These are phyloP conservation scores for Agrochola lota DNA, from an alignment of 2,888 invertebrate species.

Conservation along the genomic window DNA sequence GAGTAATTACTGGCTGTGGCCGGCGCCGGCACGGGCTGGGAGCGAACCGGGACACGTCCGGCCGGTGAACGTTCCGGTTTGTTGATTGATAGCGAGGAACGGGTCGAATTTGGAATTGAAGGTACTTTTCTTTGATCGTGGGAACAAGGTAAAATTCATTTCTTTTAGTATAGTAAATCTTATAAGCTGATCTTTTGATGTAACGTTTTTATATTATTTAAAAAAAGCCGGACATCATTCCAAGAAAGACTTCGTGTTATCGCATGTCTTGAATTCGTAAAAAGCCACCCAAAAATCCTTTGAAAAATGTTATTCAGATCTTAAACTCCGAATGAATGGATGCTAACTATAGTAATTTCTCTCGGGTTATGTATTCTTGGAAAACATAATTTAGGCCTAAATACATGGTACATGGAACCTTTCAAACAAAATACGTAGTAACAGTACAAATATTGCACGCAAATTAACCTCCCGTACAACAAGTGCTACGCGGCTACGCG, in stretches of 20 bases:
- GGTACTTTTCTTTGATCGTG: neutral
- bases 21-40: slow-evolving; percentile 1
- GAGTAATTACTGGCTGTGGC: slow-evolving; percentile 52
- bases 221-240: neutral
- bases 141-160: neutral
- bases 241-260: neutral
- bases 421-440: neutral
- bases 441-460: neutral
- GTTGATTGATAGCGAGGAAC: slow-evolving; percentile 45
- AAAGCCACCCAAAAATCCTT: neutral
- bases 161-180: neutral
- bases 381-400: neutral
- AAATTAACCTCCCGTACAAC: neutral
- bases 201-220: neutral
- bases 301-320: neutral
- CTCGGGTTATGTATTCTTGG: neutral
- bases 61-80: slow-evolving; percentile 26
- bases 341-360: neutral
- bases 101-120: slow-evolving; percentile 4
- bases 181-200: neutral
- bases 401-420: neutral
- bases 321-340: neutral
- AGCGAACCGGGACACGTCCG: slow-evolving; percentile 33
- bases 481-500: slow-evolving; percentile 42
- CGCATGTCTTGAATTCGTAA: neutral